Evolutionary conservation across 2,113 vertebrate genomes (phyloP).

Genomic region (Neofelis nebulosa): DNA sequence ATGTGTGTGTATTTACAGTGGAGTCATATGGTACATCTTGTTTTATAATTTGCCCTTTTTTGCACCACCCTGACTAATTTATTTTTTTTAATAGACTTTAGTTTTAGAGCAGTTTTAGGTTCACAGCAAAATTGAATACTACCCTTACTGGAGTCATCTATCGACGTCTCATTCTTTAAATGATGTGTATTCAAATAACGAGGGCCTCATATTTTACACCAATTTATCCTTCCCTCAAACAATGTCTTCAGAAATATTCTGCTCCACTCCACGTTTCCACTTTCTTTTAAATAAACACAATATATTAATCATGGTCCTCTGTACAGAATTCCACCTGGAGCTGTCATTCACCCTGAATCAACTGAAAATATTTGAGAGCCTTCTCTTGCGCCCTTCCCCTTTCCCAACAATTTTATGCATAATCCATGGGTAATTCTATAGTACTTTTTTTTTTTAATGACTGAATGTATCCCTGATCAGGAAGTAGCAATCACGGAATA

Average conservation of each 20-base stretch:
- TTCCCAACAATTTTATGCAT: neutral
- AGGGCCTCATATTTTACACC: neutral
- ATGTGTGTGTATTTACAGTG: neutral
- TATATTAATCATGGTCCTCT: constrained; percentile 33
- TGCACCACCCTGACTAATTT: neutral
- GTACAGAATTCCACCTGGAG: constrained; percentile 43
- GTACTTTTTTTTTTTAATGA: neutral
- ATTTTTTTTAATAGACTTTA: neutral
- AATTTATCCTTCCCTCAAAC: constrained; percentile 35
- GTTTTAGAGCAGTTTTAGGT: neutral
- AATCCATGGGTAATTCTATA: constrained; percentile 39
- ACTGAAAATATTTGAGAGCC: neutral
- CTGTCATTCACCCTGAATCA: constrained; percentile 28
- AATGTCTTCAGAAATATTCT: constrained; percentile 20
- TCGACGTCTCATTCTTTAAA: neutral
- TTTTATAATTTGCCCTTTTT: neutral
- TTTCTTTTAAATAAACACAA: constrained; percentile 49
- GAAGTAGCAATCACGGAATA: constrained; percentile 65
- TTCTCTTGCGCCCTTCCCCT: neutral
- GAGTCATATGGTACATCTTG: neutral
- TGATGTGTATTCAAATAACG: neutral
- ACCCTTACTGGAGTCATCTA: rapidly evolving
- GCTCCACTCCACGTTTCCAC: neutral
- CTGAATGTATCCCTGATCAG: constrained; percentile 54
- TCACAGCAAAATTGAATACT: neutral